phyloP scores from a whole-genome alignment of 2,797 vertebrate species.

The Percopsis omiscomaycus region DNA sequence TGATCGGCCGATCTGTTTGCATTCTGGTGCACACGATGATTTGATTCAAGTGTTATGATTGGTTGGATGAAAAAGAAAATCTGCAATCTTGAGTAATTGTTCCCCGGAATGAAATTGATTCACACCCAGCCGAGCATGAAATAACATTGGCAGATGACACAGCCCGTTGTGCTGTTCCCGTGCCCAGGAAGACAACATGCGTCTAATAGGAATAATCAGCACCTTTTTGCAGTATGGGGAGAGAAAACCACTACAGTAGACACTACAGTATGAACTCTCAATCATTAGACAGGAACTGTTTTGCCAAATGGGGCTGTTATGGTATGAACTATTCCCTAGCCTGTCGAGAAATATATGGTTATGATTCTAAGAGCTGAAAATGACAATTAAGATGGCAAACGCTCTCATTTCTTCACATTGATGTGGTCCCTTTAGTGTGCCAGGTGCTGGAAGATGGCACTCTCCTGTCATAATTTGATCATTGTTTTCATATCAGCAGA shows the following conservation, averaged over 20 bases:
- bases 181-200: constrained; percentile 74
- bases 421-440: background rate
- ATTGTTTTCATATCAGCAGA: background rate
- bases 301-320: constrained; percentile 38
- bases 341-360: constrained; percentile 21
- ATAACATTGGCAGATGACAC: constrained; percentile 83
- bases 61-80: constrained; percentile 57
- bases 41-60: constrained; percentile 79
- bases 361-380: constrained; percentile 21
- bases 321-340: constrained; percentile 39
- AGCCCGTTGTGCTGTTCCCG: constrained; percentile 69
- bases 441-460: background rate
- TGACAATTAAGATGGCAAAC: constrained; percentile 10
- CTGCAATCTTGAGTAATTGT: constrained; percentile 81
- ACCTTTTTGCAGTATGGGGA: constrained; percentile 60
- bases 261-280: constrained; percentile 25
- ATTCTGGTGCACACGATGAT: constrained; percentile 66
- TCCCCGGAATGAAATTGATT: constrained; percentile 83
- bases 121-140: constrained; percentile 81
- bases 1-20: constrained; percentile 65
- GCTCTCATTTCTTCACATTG: constrained; percentile 1
- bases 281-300: constrained; percentile 50
- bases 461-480: background rate
- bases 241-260: constrained; percentile 8
- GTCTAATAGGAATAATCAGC: constrained; percentile 79